Conservation (phyloP, 2,888 invertebrate genomes). For the Odontomyia ornata region DNA sequence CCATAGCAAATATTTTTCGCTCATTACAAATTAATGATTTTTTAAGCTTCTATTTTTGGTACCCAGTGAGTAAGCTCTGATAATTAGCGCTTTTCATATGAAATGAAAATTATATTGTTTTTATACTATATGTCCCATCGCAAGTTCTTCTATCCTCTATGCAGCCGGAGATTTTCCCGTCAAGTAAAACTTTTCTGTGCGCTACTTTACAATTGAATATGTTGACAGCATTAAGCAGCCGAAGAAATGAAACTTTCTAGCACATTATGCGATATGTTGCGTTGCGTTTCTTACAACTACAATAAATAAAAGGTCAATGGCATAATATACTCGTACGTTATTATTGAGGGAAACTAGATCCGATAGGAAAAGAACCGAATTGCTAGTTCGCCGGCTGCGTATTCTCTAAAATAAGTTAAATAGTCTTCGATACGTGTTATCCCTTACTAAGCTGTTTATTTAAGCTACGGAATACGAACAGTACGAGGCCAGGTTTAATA, state of each 20-base stretch:
- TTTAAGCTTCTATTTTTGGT: too few relatives aligned
- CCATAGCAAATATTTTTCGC: too few relatives aligned
- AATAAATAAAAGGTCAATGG: conserved; percentile 40
- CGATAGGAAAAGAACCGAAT: not conserved
- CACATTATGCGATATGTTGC: not conserved
- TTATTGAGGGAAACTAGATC: conserved; percentile 1
- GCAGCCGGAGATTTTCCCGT: too few relatives aligned
- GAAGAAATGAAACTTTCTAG: conserved; percentile 15
- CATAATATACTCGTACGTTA: conserved; percentile 33
- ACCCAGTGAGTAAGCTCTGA: too few relatives aligned
- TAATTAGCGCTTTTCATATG: too few relatives aligned
- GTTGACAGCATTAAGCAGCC: not conserved
- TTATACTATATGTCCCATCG: too few relatives aligned
- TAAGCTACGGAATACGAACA: conserved; percentile 32
- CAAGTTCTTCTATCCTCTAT: too few relatives aligned
- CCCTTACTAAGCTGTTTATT: not conserved
- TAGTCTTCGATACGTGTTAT: not conserved
- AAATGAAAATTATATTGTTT: too few relatives aligned
- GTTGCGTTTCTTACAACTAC: conserved; percentile 26
- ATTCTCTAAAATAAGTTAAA: conserved; percentile 29
- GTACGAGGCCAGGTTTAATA: conserved; percentile 45
- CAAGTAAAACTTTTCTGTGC: too few relatives aligned
- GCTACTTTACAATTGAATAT: not conserved
- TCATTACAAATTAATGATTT: too few relatives aligned
- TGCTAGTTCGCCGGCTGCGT: too few relatives aligned